Conservation (phyloP, 2,113 vertebrate species). For the Epinephelus lanceolatus region DNA sequence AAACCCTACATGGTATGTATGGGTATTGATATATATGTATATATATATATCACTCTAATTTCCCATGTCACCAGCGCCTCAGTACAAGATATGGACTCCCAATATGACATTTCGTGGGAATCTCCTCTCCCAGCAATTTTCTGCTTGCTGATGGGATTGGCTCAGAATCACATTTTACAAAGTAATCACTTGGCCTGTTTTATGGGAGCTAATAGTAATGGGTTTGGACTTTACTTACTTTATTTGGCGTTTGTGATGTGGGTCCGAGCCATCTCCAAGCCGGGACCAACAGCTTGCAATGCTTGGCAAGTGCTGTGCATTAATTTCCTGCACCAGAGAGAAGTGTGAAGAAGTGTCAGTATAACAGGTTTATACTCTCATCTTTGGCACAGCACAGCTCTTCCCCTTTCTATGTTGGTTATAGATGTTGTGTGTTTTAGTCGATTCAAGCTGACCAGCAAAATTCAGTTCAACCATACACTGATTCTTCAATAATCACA, state of each 20-base stretch:
- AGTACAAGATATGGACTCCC: neutral
- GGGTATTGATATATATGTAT: too few species aligned
- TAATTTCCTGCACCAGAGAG: slow-evolving; percentile 31
- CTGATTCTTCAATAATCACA: neutral
- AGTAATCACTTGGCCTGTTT: slow-evolving; percentile 20
- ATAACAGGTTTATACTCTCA: slow-evolving; percentile 15
- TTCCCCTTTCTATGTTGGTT: neutral
- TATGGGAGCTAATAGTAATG: slow-evolving; percentile 25
- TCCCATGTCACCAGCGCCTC: neutral
- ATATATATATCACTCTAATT: neutral
- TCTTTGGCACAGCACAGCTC: neutral
- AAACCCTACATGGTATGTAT: slow-evolving; percentile 1
- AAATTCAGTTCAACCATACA: neutral
- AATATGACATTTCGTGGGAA: slow-evolving; percentile 17
- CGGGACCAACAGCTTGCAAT: slow-evolving; percentile 35
- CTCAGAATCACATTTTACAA: neutral
- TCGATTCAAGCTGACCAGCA: neutral
- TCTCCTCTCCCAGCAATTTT: neutral
- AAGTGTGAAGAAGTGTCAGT: slow-evolving; percentile 29
- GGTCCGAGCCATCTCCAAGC: slow-evolving; percentile 22
- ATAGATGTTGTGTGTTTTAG: neutral
- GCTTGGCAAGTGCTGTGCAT: slow-evolving; percentile 42
- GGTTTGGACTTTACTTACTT: slow-evolving; percentile 20
- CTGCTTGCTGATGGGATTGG: slow-evolving; percentile 23
- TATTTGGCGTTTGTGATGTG: slow-evolving; percentile 29